Base-by-base conservation (phyloP, 2,888 invertebrate species). In the Drosophila emarginata region DNA sequence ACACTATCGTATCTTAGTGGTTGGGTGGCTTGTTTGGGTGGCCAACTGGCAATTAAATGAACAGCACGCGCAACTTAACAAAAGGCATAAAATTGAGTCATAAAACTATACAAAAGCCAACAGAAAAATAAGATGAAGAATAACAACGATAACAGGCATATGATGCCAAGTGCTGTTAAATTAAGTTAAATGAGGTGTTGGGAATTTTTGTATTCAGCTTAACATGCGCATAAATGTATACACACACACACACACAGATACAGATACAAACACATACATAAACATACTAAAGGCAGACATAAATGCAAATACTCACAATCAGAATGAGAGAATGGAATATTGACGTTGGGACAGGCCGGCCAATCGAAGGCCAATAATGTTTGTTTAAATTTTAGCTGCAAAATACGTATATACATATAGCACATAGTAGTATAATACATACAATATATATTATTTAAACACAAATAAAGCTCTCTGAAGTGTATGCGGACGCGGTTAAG, bases 51-150 rank as follows among this genome's bases (percentile, higher is more conserved):
- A 26, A 51, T 68, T 77, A 76, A 72, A 60, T 54, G 61, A 67
- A 50, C 72, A 77, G 76, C 83, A 82, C 83, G 83, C 75, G 74
- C 68, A 77, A 26, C 64, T 28, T 58, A 72, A 76, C 79, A 76
- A 80, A 82, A 84, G 72, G 67, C 77, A 78, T 76, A 73, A 77
- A 86, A 86, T 86, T 83, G 83, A 83, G 80, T 80, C 86, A 86
- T 83, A 79, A 85, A 79, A 70, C 74, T 64, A 50, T 64, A 69
- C 77, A 78, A 81, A 67, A 57, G 54, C 67, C 26, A 51, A 50
- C 11, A 52, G 26, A 52, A 2, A 54, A 64, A 26, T 12, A 63
- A 45, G 18, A 45, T 40, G 40, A 45, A 45, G 40, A 45, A 50
- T 32, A 56, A 39, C 28, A 53, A 51, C 67, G 76, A 77, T 77